Evolutionary conservation across 2,888 invertebrate genomes (phyloP).

Genomic region (Tipula unca): DNA sequence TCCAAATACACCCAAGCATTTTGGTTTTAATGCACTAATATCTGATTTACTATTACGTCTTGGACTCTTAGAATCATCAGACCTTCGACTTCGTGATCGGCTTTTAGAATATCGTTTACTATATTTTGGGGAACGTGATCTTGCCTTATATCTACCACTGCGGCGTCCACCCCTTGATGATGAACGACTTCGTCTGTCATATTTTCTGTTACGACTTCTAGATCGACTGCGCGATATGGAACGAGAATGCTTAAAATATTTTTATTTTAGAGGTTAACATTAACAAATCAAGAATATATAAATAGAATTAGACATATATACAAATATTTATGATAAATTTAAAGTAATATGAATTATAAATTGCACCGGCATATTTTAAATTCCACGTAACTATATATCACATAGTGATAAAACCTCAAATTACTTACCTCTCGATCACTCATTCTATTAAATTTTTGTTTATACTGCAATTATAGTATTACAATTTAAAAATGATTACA

Average conservation of each 20-base stretch:
- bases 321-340: background rate
- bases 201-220: background rate
- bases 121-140: background rate
- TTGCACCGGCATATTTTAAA: background rate
- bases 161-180: background rate
- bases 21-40: background rate
- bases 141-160: background rate
- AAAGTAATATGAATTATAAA: background rate
- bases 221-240: background rate
- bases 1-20: slow-evolving; percentile 90
- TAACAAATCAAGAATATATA: background rate
- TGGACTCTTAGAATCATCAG: slow-evolving; percentile 66
- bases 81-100: slow-evolving; percentile 49
- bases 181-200: background rate
- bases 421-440: background rate
- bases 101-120: slow-evolving; percentile 26
- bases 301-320: background rate
- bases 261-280: background rate
- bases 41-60: background rate
- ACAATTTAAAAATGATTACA: background rate
- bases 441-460: background rate
- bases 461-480: background rate
- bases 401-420: background rate
- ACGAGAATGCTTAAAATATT: background rate
- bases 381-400: no score